Percentiles rank a stretch among this genome's conserved stretches.
Evolutionary conservation across 2,888 invertebrate genomes (phyloP).

Genomic region (Dicyrtomina minuta): DNA sequence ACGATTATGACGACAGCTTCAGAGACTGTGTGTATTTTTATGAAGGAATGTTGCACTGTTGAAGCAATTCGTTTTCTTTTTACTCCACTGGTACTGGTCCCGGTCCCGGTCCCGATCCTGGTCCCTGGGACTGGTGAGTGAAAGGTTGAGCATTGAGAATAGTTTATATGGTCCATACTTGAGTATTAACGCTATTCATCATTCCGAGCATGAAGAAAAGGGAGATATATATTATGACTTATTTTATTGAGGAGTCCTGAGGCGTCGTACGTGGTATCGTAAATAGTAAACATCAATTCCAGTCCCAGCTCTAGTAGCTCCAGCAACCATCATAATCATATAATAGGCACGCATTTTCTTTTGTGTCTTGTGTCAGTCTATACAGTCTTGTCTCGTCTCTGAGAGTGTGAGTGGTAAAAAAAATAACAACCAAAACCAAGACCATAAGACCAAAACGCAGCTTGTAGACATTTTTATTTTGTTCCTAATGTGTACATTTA

Average conservation of each 20-base stretch:
- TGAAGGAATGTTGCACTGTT: not conserved
- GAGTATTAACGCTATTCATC: no score
- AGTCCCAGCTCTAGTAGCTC: not conserved
- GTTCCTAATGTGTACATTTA: not conserved
- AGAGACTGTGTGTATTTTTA: constrained; percentile 45
- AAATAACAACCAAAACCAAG: no score
- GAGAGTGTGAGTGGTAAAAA: not conserved
- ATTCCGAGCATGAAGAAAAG: no score
- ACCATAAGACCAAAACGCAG: not conserved
- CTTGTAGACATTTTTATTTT: constrained; percentile 9
- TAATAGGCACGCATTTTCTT: not conserved
- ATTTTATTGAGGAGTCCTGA: constrained; percentile 17
- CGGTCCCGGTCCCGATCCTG: not conserved
- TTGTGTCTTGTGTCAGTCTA: constrained; percentile 1
- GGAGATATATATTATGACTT: constrained; percentile 9
- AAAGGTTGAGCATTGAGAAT: not conserved
- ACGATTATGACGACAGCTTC: constrained; percentile 46
- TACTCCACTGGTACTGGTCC: no score
- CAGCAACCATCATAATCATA: no score
- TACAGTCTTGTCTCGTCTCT: not conserved
- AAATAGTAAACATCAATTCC: constrained; percentile 7
- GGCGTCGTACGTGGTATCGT: constrained; percentile 6
- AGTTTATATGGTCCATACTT: no score
- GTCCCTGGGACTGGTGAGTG: no score
- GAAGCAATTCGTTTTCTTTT: not conserved